Percentiles rank a stretch among this genome's conserved stretches.
phyloP scores from a whole-genome alignment of 1,140 invertebrate species.

The Chelonus insularis region DNA sequence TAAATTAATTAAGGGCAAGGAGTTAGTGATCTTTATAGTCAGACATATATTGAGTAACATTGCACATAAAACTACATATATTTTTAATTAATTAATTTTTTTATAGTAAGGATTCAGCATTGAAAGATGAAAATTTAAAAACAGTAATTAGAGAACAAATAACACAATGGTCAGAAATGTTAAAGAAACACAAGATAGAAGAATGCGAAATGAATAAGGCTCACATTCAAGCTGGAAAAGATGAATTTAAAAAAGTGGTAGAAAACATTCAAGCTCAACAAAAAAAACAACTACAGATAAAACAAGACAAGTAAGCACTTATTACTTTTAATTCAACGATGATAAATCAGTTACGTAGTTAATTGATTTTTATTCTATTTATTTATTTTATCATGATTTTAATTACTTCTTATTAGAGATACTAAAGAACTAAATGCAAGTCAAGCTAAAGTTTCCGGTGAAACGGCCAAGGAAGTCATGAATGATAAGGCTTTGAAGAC shows the following conservation, averaged over 20 bases:
- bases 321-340: neutral
- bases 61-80: no score
- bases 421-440: constrained; percentile 94
- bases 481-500: constrained; percentile 97
- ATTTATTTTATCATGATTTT: constrained; percentile 8
- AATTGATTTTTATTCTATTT: neutral
- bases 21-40: constrained; percentile 59
- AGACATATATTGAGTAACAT: constrained; percentile 16
- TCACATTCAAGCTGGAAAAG: constrained; percentile 82
- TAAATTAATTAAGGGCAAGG: constrained; percentile 90
- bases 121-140: constrained; percentile 76
- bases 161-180: constrained; percentile 89
- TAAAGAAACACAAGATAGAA: constrained; percentile 86
- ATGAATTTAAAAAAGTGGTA: constrained; percentile 86
- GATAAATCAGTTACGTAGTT: neutral
- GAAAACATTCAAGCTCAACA: constrained; percentile 85
- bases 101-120: constrained; percentile 75
- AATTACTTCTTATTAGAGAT: constrained; percentile 66
- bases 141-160: constrained; percentile 88
- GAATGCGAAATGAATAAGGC: constrained; percentile 86
- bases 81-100: constrained; percentile 28
- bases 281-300: constrained; percentile 87
- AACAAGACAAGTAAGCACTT: constrained; percentile 77
- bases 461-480: constrained; percentile 93
- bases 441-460: constrained; percentile 96